These are phyloP conservation scores for Stomorhina lunata DNA, from an alignment of 2,888 invertebrate species.

Conservation along the genomic window DNA sequence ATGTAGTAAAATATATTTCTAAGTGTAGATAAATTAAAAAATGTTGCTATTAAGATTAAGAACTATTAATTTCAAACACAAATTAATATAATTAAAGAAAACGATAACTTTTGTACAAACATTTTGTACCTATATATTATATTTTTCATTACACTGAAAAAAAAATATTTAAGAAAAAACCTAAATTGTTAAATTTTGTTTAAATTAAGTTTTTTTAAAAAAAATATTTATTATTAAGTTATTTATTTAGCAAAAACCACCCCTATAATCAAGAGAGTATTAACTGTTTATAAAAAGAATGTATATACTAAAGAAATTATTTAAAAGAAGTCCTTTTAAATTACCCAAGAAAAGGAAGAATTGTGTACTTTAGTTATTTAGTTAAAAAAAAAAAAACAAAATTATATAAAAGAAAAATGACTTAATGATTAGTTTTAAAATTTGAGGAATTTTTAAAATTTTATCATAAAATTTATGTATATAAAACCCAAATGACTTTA, in stretches of 20 bases:
- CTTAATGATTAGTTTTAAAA: constrained; percentile 28
- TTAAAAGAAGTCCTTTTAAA: background rate
- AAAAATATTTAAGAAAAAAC: background rate
- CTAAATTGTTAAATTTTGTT: background rate
- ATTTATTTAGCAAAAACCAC: background rate
- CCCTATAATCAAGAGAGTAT: background rate
- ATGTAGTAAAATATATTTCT: constrained; percentile 21
- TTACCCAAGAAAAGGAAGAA: too few relatives aligned
- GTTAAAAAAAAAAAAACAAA: background rate
- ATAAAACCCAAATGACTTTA: constrained; percentile 25
- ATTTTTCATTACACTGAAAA: constrained; percentile 20
- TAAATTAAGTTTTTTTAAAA: constrained; percentile 12
- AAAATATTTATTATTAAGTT: constrained; percentile 27
- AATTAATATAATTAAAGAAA: background rate
- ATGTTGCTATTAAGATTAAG: constrained; percentile 1
- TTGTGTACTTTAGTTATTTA: background rate
- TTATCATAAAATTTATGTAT: constrained; percentile 34
- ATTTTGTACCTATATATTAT: constrained; percentile 62
- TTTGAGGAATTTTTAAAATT: constrained; percentile 47
- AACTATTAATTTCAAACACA: constrained; percentile 2
- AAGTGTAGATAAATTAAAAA: constrained; percentile 39
- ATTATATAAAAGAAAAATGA: too few relatives aligned
- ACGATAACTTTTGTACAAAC: constrained; percentile 60
- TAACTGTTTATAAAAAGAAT: background rate
- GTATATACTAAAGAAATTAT: background rate